A percentile compares a stretch with the other conserved stretches of the same genome.
Conservation (phyloP, 2,797 vertebrate species). For the Tachyglossus aculeatus region DNA sequence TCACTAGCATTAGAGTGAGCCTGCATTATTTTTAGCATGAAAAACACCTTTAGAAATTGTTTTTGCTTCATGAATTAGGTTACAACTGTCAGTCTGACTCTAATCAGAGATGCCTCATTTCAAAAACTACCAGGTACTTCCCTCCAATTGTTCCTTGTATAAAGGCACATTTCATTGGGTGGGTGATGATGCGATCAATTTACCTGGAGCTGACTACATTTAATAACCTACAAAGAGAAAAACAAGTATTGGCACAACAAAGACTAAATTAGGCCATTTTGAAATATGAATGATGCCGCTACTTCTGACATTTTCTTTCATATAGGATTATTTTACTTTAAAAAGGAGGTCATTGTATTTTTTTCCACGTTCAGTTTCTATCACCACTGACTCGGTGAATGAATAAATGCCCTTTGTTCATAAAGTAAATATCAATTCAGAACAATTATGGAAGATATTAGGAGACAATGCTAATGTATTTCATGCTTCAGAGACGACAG, state of each 20-base stretch:
- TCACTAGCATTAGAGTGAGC: too few relatives aligned
- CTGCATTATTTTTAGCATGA: too few relatives aligned
- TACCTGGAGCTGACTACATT: conserved; percentile 40
- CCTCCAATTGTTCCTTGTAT: too few relatives aligned
- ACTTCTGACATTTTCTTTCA: conserved; percentile 51
- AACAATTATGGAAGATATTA: conserved; percentile 62
- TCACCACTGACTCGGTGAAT: conserved; percentile 53
- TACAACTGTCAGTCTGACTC: too few relatives aligned
- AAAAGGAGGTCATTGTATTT: conserved; percentile 52
- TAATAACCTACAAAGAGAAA: conserved; percentile 62
- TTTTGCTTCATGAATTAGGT: too few relatives aligned
- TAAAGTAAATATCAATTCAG: conserved; percentile 51
- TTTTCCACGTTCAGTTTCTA: conserved; percentile 61
- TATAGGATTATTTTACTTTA: conserved; percentile 32
- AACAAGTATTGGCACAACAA: conserved; percentile 54
- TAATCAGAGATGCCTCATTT: too few relatives aligned
- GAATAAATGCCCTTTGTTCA: conserved; percentile 59
- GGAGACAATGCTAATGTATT: conserved; percentile 61
- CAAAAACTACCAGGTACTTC: too few relatives aligned
- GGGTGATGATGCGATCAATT: conserved; percentile 53
- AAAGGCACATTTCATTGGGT: too few relatives aligned
- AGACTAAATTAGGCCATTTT: conserved; percentile 48
- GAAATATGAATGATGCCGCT: conserved; percentile 11
- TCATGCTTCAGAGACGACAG: conserved; percentile 67
- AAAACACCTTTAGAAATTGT: too few relatives aligned